phyloP scores from a whole-genome alignment of 2,797 vertebrate species.

The Tachyglossus aculeatus region DNA sequence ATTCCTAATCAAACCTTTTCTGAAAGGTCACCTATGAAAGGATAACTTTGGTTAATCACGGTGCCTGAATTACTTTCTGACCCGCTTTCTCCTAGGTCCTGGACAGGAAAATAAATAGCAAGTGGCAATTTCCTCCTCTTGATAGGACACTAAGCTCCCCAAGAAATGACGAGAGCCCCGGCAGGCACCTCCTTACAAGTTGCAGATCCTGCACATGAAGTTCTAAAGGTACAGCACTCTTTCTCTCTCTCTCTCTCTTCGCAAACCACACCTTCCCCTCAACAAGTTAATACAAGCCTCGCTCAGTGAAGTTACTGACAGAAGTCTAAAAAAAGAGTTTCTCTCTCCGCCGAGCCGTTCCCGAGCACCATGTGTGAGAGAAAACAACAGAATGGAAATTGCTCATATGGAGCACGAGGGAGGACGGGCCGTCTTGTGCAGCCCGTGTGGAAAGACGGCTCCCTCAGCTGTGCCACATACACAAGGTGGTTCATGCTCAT shows the following conservation, averaged over 20 bases:
- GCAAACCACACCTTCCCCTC: background rate
- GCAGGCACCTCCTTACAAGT: too few relatives aligned
- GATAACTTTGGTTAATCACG: too few relatives aligned
- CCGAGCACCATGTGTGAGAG: conserved; percentile 55
- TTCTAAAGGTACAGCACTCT: too few relatives aligned
- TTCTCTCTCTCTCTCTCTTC: background rate
- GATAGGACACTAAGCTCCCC: too few relatives aligned
- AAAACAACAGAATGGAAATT: conserved; percentile 57
- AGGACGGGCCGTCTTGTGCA: conserved; percentile 47
- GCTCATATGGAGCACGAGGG: conserved; percentile 32
- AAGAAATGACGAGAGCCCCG: too few relatives aligned
- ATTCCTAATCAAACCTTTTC: too few relatives aligned
- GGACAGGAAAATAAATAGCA: too few relatives aligned
- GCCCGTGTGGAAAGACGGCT: conserved; percentile 28
- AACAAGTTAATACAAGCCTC: background rate
- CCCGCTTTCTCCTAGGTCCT: too few relatives aligned
- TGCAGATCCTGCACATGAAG: too few relatives aligned
- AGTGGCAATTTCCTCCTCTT: too few relatives aligned
- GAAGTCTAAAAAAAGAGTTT: background rate
- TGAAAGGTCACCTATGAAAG: too few relatives aligned
- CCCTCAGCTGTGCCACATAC: conserved; percentile 49
- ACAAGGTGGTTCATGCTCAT: conserved; percentile 40
- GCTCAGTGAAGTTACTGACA: background rate
- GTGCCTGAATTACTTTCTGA: too few relatives aligned
- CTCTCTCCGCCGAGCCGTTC: conserved; percentile 20